These are phyloP conservation scores for Oryzias melastigma DNA, from an alignment of 2,113 vertebrate species.

Conservation along the genomic window DNA sequence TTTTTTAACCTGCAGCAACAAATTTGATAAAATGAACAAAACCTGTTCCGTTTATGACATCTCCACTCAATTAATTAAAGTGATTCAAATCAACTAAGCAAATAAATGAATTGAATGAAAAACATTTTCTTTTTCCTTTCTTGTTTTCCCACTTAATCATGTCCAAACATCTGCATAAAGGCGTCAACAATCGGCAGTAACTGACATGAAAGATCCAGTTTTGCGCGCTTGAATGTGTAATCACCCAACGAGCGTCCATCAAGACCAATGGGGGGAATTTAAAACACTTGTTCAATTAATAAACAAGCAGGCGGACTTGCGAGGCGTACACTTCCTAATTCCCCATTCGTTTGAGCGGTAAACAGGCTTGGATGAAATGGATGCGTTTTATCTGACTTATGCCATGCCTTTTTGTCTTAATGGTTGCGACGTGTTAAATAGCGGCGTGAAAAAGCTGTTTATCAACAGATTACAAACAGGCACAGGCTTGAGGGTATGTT, in stretches of 20 bases:
- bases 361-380: constrained; percentile 53
- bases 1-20: too few relatives aligned
- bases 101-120: not conserved
- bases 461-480: constrained; percentile 70
- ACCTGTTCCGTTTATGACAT: too few relatives aligned
- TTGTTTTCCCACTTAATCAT: constrained; percentile 23
- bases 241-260: constrained; percentile 55
- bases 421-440: constrained; percentile 48
- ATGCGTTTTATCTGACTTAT: constrained; percentile 57
- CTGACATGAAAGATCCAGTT: constrained; percentile 64
- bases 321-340: constrained; percentile 34
- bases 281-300: constrained; percentile 62
- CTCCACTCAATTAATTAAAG: too few relatives aligned
- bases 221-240: constrained; percentile 57
- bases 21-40: too few relatives aligned
- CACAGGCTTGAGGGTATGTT: constrained; percentile 59
- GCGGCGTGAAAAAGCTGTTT: constrained; percentile 70
- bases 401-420: constrained; percentile 55
- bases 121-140: constrained; percentile 30
- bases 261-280: constrained; percentile 56
- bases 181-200: constrained; percentile 55
- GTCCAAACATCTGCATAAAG: constrained; percentile 63
- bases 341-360: constrained; percentile 53
- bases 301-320: constrained; percentile 50
- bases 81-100: too few relatives aligned